Evolutionary conservation across 2,113 vertebrate genomes (phyloP), one percentile per base, ranked within the genome.

Genomic region (Hippoglossus stenolepis): DNA sequence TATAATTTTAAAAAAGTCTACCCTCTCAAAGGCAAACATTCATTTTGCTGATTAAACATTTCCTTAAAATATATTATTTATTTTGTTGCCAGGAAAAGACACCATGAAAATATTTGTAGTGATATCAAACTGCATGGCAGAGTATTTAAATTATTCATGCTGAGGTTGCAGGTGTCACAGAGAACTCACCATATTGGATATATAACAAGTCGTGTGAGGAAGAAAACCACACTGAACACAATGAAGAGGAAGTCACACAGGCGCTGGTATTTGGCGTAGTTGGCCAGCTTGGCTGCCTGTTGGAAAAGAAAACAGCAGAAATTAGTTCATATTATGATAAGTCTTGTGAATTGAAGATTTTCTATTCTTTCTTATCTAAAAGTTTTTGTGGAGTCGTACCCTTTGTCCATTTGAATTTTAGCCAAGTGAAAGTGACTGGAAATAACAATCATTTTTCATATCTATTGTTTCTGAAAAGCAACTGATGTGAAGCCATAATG

Each of bases 251-350:
- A 89, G 89, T 99, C 98, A 80, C 98, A 99, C 5, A 98, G 73
- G 15, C 94, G 95, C 90, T 99, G 97, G 92, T 94, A 97, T 89
- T 98, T 98, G 86, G 97, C 97, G 60, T 99, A 99, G 92, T 99
- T 99, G 86, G 97, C 95, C 86, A 99, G 82, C 91, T 99, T 99
- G 87, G 97, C 98, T 86, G 96, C 95, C 98, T 99, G 79, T 23
- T 40, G 47, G 3, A 78, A 57, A 72, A 73, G 20, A 61, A 79
- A 57, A 69, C 5, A 75, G 35, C 21, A 66, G 8, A 80, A 68
- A 89, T 21, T 0, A 67, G 86, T 66, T 21, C 66, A 23, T 12
- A 58, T 23, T 43, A 43, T 12, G 38, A 40, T 43, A 13, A 43
- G 40, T 43, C 40, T 13, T 43, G 40, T 43, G 58, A 49, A 73